Percentiles rank a stretch among this genome's conserved stretches.
Conservation (phyloP, 1,140 invertebrate species). For the Caerostris darwini region DNA sequence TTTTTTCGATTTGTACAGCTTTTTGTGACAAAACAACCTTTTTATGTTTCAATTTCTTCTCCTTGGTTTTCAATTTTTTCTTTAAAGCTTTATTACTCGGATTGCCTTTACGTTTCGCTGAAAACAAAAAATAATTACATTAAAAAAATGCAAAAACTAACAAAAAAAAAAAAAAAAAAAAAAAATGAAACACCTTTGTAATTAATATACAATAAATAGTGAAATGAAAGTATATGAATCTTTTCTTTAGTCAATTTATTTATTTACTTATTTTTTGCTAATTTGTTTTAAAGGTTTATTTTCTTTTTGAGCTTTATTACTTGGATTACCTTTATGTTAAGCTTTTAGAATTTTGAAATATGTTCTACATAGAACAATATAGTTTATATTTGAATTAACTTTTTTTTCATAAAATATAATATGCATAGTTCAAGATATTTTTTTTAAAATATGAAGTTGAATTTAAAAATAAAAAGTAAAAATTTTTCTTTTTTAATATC, state of each 20-base stretch:
- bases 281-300: neutral
- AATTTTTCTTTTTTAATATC: too few species aligned
- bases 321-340: too few species aligned
- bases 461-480: too few species aligned
- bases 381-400: too few species aligned
- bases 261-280: neutral
- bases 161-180: neutral
- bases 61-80: slow-evolving; percentile 25
- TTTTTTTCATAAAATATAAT: too few species aligned
- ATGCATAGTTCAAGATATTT: too few species aligned
- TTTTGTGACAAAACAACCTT: neutral
- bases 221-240: neutral
- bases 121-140: neutral
- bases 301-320: neutral
- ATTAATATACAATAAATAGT: neutral
- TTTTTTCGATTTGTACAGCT: neutral
- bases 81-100: neutral
- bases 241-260: neutral
- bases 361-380: too few species aligned
- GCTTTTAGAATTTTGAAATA: too few species aligned
- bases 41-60: slow-evolving; percentile 33
- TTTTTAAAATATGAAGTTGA: too few species aligned
- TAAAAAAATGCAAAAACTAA: neutral
- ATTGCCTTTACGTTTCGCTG: neutral
- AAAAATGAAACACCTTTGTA: too few species aligned